Evolutionary conservation across 2,888 invertebrate genomes (phyloP).

Genomic region (Philhelius pedissequus): DNA sequence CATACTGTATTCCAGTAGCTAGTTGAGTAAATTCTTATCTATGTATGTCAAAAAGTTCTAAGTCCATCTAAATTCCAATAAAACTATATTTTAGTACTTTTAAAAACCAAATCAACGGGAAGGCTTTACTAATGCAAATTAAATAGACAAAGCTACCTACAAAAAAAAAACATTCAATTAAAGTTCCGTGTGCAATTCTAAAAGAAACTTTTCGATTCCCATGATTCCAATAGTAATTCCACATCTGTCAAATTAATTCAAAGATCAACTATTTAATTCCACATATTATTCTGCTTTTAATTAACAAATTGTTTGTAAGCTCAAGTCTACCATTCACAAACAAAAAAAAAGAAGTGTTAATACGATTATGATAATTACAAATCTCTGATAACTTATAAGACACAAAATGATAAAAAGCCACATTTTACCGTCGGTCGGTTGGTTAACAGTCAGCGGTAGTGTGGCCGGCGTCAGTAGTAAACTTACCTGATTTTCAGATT

Average conservation of each 20-base stretch:
- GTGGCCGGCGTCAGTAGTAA: conserved; percentile 5
- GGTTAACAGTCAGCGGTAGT: no score
- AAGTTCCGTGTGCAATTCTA: no score
- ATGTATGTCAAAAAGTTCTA: no score
- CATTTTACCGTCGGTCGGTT: conserved; percentile 46
- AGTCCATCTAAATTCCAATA: no score
- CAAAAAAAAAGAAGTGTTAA: neutral
- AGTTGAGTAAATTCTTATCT: no score
- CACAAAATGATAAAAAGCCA: neutral
- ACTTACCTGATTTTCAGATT: conserved; percentile 46
- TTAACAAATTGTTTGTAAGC: neutral
- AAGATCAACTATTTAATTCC: neutral
- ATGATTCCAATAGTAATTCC: neutral
- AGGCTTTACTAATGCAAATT: no score
- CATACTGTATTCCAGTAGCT: no score
- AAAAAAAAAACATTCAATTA: no score
- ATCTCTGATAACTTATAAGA: conserved; percentile 22
- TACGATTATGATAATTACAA: conserved; percentile 12
- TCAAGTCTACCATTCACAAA: neutral
- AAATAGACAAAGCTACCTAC: no score
- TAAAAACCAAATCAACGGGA: no score
- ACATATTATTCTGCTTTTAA: neutral
- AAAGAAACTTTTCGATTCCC: neutral
- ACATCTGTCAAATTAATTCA: neutral
- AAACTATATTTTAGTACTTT: no score